A percentile compares a stretch with the other conserved stretches of the same genome.
Evolutionary conservation across 2,888 invertebrate genomes (phyloP).

Genomic region (Melanophora roralis): DNA sequence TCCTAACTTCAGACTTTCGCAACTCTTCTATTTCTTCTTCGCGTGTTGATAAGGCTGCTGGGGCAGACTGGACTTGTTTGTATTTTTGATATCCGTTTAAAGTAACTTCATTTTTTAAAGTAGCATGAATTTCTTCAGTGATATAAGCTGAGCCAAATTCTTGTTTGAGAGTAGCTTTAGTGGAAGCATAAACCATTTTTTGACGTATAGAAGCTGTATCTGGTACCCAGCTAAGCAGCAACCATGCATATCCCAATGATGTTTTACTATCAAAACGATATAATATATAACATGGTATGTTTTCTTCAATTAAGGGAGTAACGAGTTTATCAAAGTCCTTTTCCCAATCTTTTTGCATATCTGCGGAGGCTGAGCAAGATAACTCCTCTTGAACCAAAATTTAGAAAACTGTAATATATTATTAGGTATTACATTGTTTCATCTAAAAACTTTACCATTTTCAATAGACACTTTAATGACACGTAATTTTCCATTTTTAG

Average conservation of each 20-base stretch:
- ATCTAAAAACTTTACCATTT: constrained; percentile 81
- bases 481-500: constrained; percentile 86
- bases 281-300: constrained; percentile 93
- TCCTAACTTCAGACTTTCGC: constrained; percentile 83
- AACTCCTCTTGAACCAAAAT: constrained; percentile 83
- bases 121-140: constrained; percentile 95
- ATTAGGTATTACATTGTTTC: background rate
- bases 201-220: constrained; percentile 90
- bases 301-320: constrained; percentile 83
- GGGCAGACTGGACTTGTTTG: constrained; percentile 86
- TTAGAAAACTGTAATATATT: background rate
- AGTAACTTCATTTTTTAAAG: constrained; percentile 87
- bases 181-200: constrained; percentile 66
- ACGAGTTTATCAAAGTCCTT: constrained; percentile 89
- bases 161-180: constrained; percentile 91
- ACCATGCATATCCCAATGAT: constrained; percentile 92
- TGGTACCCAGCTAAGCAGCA: constrained; percentile 95
- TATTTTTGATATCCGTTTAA: constrained; percentile 89
- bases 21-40: constrained; percentile 91
- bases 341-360: constrained; percentile 87
- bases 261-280: constrained; percentile 89
- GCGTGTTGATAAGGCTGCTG: constrained; percentile 92
- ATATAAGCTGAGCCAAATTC: constrained; percentile 97
- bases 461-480: constrained; percentile 90
- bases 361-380: constrained; percentile 81